Base-by-base conservation (phyloP, 2,113 vertebrate genomes). In the Trinectes maculatus region DNA sequence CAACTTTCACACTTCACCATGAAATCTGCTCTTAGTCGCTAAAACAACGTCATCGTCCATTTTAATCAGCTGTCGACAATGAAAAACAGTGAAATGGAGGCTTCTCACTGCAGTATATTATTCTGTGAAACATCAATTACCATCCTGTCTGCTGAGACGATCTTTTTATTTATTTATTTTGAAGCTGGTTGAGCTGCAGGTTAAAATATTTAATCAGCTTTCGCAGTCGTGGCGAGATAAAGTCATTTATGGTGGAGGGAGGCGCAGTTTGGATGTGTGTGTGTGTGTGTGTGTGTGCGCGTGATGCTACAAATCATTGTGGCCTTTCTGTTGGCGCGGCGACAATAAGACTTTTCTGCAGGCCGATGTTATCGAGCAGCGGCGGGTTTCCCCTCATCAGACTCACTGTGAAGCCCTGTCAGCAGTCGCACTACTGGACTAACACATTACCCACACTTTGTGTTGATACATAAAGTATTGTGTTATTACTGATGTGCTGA, bases 191-290 rank as follows among this genome's bases (percentile, higher is more conserved):
- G 63, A 80, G 57, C 63, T 6, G 6, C 71, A 68, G 77, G 74
- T 76, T 52, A 77, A 77, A 81, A 70, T 79, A 63, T 77, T 76
- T 64, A 75, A 84, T 85, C 74, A 85, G 61, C 72, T 68, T 84
- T 61, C 31, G 6, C 51, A 43, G 42, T 79, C 61, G 5, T 80
- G 24, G 55, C 60, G 69, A 74, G 73, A 75, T 83, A 79, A 76
- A 86, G 79, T 40, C 70, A 47, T 87, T 79, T 60, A n/a, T 63
- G 11, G 53, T 6, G 22, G 52, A 72, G 22, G 59, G 16, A 10
- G 63, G 12, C 11, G 51, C 2, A 25, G 75, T 24, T 33, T 15
- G 25, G 28, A 44, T 49, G n/a, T 42, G n/a, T 39, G 11, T 75
- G 53, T 16, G 57, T 43, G 3, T 10, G 37, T 59, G 16, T 42